Base-by-base conservation (phyloP, 2,113 vertebrate species). In the Ranitomeya variabilis region DNA sequence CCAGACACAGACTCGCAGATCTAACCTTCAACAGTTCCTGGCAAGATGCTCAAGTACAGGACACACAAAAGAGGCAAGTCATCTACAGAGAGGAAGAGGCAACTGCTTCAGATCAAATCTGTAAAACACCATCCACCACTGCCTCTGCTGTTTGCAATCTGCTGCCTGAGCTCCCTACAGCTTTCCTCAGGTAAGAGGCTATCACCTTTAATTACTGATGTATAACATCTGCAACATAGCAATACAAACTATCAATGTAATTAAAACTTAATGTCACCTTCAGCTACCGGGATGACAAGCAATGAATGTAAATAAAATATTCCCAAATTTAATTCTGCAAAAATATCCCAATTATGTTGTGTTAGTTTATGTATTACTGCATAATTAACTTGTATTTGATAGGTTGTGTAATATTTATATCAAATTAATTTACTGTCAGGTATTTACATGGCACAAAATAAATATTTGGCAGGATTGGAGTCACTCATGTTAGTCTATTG, bases 131-230 rank as follows among this genome's bases (percentile, higher is more conserved):
- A 76, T 86, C 19, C 71, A 16, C 88, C 81, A 0, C 77, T 91
- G n/a, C 26, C 86, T n/a, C 69, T 45, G 18, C 8, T 90, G 57
- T 57, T 93, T 84, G 59, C 59, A 59, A 19, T 92, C 87, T 93
- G 67, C 90, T 94, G 91, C 66, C 69, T 93, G 86, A 92, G 90
- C 71, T 15, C 85, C 64, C 66, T 91, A 4, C 92, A 88, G 57
- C 83, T 91, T 31, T 82, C 80, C 55, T 90, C 93, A 91, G 93
- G 93, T 95, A 92, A 90, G 86, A 64, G 18, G 4, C 57, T 15
- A 80, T 51, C 14, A 74, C 51, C 23, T 59, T 71, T 10, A 54
- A 13, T 57, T 4, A 57, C 52, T 57, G 52, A 2, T 57, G 1
- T 57, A 14, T 79, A 79, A 79, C 51, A 52, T 76, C 73, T 76